Evolutionary conservation across 2,888 invertebrate species (phyloP), one percentile per base, ranked within the genome.

Genomic region (Liposcelis brunnea): DNA sequence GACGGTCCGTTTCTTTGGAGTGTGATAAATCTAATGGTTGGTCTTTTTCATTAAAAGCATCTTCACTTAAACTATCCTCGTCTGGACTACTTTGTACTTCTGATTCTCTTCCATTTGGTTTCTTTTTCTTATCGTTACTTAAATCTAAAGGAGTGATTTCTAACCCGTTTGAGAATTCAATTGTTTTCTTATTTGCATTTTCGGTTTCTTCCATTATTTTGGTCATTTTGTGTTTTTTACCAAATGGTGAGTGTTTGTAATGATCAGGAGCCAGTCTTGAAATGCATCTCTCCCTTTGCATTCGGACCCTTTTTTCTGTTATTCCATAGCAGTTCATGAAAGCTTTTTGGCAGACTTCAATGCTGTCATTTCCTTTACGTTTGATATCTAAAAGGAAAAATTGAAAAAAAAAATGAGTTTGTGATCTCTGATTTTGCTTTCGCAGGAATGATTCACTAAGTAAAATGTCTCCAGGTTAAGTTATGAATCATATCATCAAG

Each of bases 321-420:
- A 70, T 68, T 36, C 67, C 66, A 55, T 68, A 70, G 31, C 69
- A 64, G 55, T 67, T 68, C 53, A 69, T 68, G 54, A 70, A 70
- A 32, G 70, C 70, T 53, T 69, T 69, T 53, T 70, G 67, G 53
- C 70, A 70, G 31, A 70, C 68, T 53, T 68, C 68, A 12, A 66
- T 61, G 43, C 57, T 51, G 31, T 49, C 49, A 5, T 51, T 50
- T 26, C 26, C 26, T 26, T 26, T 26, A 4, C 26, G 4, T 26
- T 26, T 26, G 26, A 26, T 26, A 26, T 6, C 26, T 26, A 8
- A 26, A 26, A 26, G 26, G 4, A 6, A 8, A 26, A 8, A 26
- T 2, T 2, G 14, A 38, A 38, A 18, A 38, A 38, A 38, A 11
- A 12, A 38, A 38, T 19, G 3, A 38, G 4, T 15, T 12, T 19